Evolutionary conservation across 35 echinoderm and acorn worm species (phyloP), one percentile per base, ranked within the genome.

Genomic region (Ophiothrix spiculata): DNA sequence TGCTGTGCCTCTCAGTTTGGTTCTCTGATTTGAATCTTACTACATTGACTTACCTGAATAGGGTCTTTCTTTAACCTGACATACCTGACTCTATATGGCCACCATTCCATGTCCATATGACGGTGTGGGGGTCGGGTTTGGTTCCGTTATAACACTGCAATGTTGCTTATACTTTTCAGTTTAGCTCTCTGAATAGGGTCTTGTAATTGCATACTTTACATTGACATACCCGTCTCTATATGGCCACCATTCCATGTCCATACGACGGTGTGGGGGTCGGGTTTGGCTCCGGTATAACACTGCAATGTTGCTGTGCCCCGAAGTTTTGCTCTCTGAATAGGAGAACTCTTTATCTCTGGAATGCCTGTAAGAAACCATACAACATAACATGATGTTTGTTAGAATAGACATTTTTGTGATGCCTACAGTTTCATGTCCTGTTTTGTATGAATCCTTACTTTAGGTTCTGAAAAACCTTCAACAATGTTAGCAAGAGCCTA

Each of bases 281-380:
- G 93, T 84, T 95, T 95, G 15, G 85, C 89, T 25, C 85, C 86
- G 0, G 93, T 91, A 13, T 69, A 56, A 42, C 93, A 95, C 75
- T 81, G 40, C 37, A 95, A 79, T 6, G 39, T 80, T 14, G 74
- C 86, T 40, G 80, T 91, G 33, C 78, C 35, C 16, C 85, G 81
- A 31, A 75, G 14, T 37, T 86, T 79, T 14, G 83, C 86, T 34
- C 29, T 77, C 56, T 91, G 85, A 21, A 79, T 31, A 1, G 73
- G 31, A 16, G 77, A 41, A 75, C 85, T 91, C 2, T 78, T 73
- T 31, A 95, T 91, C 1, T 86, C 41, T 8, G 93, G 89, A 36
- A 95, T 56, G 37, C 79, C 93, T 95, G 42, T 32, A 17, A 39
- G 63, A 10, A 78, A 1, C 14, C 2, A 34, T 75, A 36, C 28